Evolutionary conservation across 2,888 invertebrate species (phyloP), one percentile per base, ranked within the genome.

Genomic region (Aplocera efformata): DNA sequence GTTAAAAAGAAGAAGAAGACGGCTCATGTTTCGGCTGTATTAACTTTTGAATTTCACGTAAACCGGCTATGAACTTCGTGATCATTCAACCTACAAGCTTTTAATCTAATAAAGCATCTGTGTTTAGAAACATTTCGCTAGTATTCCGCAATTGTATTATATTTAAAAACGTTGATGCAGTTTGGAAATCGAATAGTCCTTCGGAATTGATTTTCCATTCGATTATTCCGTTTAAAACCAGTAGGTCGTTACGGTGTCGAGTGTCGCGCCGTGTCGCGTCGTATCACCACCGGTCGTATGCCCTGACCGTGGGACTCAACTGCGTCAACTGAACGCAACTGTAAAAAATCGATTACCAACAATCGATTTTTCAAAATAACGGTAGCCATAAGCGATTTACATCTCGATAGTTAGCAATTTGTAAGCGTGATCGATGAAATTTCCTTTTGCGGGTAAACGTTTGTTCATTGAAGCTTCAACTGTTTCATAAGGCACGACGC

Each of bases 321-420:
- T 72, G 77, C 78, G 77, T 74, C 73, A 78, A 74, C 77, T 66
- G 71, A 73, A 83, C 75, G 82, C 79, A 78, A 83, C 84, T 77
- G 80, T 72, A 58, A 71, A 80, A 40, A 80, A 88, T 81, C 79
- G 83, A 84, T 88, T 84, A 73, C 56, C 58, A 61, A 72, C 68
- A 81, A 83, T 81, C 81, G 83, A 83, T 82, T 85, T 84, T 84
- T 81, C 79, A 74, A 79, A 76, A 83, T 86, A 88, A 86, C 86
- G 84, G 86, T 73, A 79, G 74, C 68, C 63, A 68, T 72, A 68
- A 78, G 73, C 75, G 77, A 83, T 84, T 84, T 84, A 82, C 82
- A 85, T 85, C 80, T 78, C 64, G 74, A 83, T 77, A 67, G 79
- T 81, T 80, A 72, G 82, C 80, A 77, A 85, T 83, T 79, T 81